Base-by-base conservation (phyloP, 2,797 vertebrate genomes). In the Gymnocypris eckloni region DNA sequence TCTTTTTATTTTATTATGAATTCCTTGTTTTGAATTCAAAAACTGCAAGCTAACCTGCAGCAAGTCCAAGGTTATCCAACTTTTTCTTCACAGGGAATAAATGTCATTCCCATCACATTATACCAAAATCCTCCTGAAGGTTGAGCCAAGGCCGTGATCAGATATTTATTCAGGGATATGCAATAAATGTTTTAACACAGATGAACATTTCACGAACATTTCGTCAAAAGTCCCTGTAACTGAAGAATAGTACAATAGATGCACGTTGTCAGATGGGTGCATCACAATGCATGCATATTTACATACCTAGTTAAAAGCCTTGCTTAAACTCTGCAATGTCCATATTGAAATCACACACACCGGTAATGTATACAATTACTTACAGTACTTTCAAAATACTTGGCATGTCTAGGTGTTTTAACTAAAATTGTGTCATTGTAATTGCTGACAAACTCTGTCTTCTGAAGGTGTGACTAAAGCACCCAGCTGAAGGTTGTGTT, bases 401-500 rank as follows among this genome's bases (percentile, higher is more conserved):
- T 41, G 18, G 13, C 9, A 77, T 76, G 56, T 61, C 71, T 39
- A 33, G 9, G 71, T 43, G 56, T 12, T 50, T 66, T 67, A 84
- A 37, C 75, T 22, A 79, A 70, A 79, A 70, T 33, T 0, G 25
- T 45, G 18, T 70, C 37, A 56, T 79, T 79, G 18, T 33, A 33
- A 33, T 33, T 33, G 33, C 33, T 33, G 33, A 33, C 2, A 33
- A 33, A 33, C 25, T 61, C 41, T 54, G 25, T 75, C 22, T 37
- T 83, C 70, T 76, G 18, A 50, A 66, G 28, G 64, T 39, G 43
- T 75, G 41, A 83, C 10, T 37, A 13, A 61, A 39, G 20, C 20
- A 54, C 22, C 39, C 28, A 70, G 45, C 28, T 56, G 52, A 69
- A 52, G 79, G 25, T 48, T 72, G 52, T 71, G 69, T 73, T 73